Evolutionary conservation across 2,888 invertebrate species (phyloP), one percentile per base, ranked within the genome.

Genomic region (Nycteola revayana): DNA sequence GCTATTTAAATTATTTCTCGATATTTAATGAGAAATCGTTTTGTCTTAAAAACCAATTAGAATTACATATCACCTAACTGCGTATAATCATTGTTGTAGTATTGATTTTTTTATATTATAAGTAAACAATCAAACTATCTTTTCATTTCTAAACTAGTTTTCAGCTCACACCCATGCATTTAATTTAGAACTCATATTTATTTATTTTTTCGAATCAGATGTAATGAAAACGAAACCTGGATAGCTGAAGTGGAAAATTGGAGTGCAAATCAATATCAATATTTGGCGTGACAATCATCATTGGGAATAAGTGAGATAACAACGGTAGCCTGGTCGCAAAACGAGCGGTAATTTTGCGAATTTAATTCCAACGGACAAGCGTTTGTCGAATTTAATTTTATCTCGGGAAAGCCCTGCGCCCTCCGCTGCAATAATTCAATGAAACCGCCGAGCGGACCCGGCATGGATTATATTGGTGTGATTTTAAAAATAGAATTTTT

Each of bases 301-400:
- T 65, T 37, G 57, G 40, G 56, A 55, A 73, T 68, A 67, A 71
- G 70, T 62, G 65, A 55, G 66, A 66, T 66, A 67, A 64, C 66
- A 72, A 66, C 70, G 59, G 60, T 60, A 56, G 55, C 41, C 48
- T 51, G 59, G 62, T 58, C 60, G 51, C 67, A 70, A 76, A 77
- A 80, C 75, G 71, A 69, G 70, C 71, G 68, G 75, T 78, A 75
- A 82, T 81, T 78, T 75, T 73, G 73, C 75, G 71, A 56, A 63
- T 60, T 68, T 75, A 75, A 78, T 75, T 67, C 66, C 50, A 61
- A 63, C 32, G 36, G 41, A 52, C 62, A 60, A 55, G 60, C 65
- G 64, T 66, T 71, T 67, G 69, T 61, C 60, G 60, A 77, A 76
- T 80, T 80, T 72, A 76, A 83, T 81, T 80, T 78, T 75, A 80